Conservation (phyloP, 37 sponge, comb jelly and placozoan genomes). For the Aphrocallistes beatrix region DNA sequence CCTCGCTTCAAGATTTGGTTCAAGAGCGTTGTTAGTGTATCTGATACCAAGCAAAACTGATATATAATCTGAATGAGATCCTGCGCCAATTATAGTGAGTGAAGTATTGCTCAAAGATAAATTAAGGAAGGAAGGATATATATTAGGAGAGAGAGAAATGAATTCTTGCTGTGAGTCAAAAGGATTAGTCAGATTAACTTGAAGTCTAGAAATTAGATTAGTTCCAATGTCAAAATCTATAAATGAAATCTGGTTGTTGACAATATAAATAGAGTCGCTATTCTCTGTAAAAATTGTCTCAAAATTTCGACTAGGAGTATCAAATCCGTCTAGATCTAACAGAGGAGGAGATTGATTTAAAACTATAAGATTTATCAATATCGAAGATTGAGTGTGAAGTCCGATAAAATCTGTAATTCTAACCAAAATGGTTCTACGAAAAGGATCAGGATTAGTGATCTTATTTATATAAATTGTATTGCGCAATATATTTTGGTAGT, state of each 20-base stretch:
- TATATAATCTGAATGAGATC: background rate
- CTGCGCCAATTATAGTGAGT: background rate
- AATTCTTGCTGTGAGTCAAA: background rate
- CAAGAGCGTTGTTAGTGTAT: background rate
- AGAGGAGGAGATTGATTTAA: constrained; percentile 41
- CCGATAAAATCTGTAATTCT: constrained; percentile 35
- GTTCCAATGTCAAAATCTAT: constrained; percentile 18
- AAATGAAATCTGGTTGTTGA: background rate
- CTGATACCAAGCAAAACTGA: background rate
- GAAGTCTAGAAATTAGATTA: background rate
- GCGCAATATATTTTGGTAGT: constrained; percentile 23
- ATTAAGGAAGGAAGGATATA: background rate
- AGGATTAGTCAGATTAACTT: background rate
- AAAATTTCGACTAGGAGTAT: constrained; percentile 18
- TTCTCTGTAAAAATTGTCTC: constrained; percentile 5
- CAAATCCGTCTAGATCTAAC: constrained; percentile 21
- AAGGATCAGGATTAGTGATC: constrained; percentile 33
- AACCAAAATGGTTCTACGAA: constrained; percentile 24
- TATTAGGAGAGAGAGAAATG: background rate
- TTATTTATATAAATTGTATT: constrained; percentile 34
- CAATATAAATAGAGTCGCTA: background rate
- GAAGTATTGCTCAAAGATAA: background rate
- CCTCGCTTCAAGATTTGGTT: background rate
- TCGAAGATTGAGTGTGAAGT: constrained; percentile 19
- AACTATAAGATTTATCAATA: constrained; percentile 27